Conservation (phyloP, 2,888 invertebrate genomes). For the Malthinus flaveolus region DNA sequence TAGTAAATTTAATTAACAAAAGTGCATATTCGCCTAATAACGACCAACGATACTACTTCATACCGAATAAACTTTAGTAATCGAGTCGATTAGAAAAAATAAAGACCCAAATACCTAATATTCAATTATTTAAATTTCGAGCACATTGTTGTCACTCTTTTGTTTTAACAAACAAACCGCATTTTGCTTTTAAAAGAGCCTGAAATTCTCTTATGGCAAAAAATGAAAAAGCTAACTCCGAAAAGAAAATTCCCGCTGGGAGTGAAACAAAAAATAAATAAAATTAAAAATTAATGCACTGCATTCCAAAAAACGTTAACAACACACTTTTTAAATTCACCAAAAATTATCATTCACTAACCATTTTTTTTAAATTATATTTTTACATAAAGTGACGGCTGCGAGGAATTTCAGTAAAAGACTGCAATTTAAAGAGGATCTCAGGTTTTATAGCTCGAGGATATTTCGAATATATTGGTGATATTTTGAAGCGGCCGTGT, state of each 20-base stretch:
- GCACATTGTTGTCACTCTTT: not conserved
- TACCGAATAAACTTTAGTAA: not conserved
- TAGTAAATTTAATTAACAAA: too few relatives aligned
- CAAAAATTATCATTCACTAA: slow-evolving; percentile 9
- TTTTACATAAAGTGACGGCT: slow-evolving; percentile 4
- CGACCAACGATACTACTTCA: too few relatives aligned
- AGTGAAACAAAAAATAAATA: not conserved
- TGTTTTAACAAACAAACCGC: not conserved
- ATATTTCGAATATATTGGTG: slow-evolving; percentile 19
- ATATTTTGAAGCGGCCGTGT: slow-evolving; percentile 18
- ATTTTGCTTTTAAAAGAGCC: not conserved
- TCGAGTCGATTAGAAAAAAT: not conserved
- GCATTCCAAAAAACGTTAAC: not conserved
- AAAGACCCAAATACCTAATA: not conserved
- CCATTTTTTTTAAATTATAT: slow-evolving; percentile 10
- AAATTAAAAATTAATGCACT: not conserved
- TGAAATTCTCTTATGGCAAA: not conserved
- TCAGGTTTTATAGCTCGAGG: slow-evolving; percentile 11
- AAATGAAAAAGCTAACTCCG: not conserved
- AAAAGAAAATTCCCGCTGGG: not conserved
- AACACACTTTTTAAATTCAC: slow-evolving; percentile 8
- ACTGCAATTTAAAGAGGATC: slow-evolving; percentile 21
- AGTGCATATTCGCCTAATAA: too few relatives aligned
- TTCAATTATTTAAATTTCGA: not conserved
- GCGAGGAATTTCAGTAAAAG: slow-evolving; percentile 15